Base-by-base conservation (phyloP, 2,888 invertebrate genomes). In the Philaethria dido region DNA sequence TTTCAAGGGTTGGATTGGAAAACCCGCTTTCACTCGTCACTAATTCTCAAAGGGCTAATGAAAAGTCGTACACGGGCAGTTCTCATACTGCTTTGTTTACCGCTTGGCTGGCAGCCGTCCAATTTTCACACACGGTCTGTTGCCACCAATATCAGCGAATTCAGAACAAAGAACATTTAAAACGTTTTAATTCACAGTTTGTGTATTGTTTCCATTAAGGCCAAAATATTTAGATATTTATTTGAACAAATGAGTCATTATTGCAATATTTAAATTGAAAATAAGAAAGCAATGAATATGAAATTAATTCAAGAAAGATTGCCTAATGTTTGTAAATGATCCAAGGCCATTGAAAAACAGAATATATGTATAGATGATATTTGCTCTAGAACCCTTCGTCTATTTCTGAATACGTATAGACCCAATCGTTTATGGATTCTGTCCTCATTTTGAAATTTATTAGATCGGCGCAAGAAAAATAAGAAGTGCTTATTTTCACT, bases 281-380 rank as follows among this genome's bases (percentile, higher is more conserved):
- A 22, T 14, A 1, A 57, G 13, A n/a, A 20, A 22, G 9, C 20
- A 39, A 2, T 22, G 14, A 39, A 57, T 22, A 8, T 42, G 2
- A 9, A 42, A 4, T 22, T 11, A 1, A 22, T 16, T 42, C 13
- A 11, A 42, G 55, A 14, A 57, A 22, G 39, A 22, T n/a, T 20
- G 39, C 62, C 72, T 80, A 78, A 77, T 75, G 72, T 75, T 78
- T 82, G 84, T 83, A 80, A 86, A 77, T 77, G 81, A 83, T 84
- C 83, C 87, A 86, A 84, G 88, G 86, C 74, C 79, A 69, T 55
- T 70, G 71, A 70, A 70, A 71, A 73, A 71, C 72, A 69, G 72
- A 77, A 79, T 83, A 83, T 81, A 78, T 22, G 52, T 52, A 29
- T 69, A 75, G 77, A 77, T 77, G 77, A 80, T 80, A 79, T 80